phyloP scores from a whole-genome alignment of 2,113 vertebrate species.

The Anthoscopus minutus region DNA sequence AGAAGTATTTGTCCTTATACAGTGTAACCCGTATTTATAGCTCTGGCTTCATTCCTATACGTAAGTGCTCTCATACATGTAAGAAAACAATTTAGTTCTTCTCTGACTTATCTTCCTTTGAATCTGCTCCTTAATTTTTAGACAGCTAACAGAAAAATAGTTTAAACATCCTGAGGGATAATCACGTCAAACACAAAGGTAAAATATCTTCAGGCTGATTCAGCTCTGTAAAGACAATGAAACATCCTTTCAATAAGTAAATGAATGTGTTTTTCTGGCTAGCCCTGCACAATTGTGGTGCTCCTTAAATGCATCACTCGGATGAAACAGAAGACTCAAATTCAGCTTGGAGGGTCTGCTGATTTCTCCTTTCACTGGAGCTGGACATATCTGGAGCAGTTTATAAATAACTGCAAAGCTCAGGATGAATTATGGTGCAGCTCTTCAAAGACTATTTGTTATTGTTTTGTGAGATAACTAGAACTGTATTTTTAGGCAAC shows the following conservation, averaged over 20 bases:
- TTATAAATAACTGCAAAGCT: slow-evolving; percentile 41
- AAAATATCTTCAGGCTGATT: slow-evolving; percentile 27
- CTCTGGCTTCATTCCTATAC: neutral
- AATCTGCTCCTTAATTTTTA: neutral
- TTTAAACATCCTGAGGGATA: slow-evolving; percentile 3
- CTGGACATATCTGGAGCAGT: neutral
- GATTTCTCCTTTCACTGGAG: neutral
- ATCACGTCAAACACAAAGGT: neutral
- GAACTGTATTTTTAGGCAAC: neutral
- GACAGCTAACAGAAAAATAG: slow-evolving; percentile 24
- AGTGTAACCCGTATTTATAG: neutral
- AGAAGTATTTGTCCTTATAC: neutral
- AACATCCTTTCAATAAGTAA: neutral
- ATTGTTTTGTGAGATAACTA: neutral
- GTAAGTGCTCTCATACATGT: neutral
- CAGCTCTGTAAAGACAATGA: neutral
- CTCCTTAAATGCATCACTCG: neutral
- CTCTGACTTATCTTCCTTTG: neutral
- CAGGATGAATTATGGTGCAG: neutral
- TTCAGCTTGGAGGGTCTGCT: slow-evolving; percentile 8
- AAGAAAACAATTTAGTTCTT: slow-evolving; percentile 21
- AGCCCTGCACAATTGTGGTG: neutral
- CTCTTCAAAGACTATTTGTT: slow-evolving; percentile 11
- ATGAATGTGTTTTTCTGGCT: neutral
- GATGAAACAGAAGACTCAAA: neutral